Percentiles rank a stretch among this genome's conserved stretches.
Conservation (phyloP, 2,797 vertebrate species). For the Phoebastria nigripes region DNA sequence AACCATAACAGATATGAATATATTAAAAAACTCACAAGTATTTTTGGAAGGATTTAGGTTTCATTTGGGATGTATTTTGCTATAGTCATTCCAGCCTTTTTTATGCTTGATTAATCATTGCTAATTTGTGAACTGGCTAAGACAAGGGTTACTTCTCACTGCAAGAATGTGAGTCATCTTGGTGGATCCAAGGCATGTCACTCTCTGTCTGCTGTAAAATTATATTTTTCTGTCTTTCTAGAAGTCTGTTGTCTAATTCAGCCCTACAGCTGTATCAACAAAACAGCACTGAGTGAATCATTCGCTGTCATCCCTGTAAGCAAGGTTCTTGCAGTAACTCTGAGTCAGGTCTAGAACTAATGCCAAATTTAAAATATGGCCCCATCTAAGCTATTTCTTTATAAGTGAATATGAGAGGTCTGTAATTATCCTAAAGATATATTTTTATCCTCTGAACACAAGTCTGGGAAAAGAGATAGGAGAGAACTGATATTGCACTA, state of each 20-base stretch:
- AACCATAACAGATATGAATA: background rate
- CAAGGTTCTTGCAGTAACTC: slow-evolving; percentile 26
- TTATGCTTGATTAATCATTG: slow-evolving; percentile 1
- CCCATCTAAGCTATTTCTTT: background rate
- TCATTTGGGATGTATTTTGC: background rate
- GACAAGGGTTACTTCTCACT: background rate
- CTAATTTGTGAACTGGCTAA: slow-evolving; percentile 17
- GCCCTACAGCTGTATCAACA: slow-evolving; percentile 57
- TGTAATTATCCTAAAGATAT: background rate
- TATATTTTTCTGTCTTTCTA: slow-evolving; percentile 23
- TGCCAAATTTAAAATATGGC: slow-evolving; percentile 23
- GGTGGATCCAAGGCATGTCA: slow-evolving; percentile 35
- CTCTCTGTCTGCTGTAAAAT: slow-evolving; percentile 32
- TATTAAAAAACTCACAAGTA: background rate
- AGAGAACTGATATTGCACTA: background rate
- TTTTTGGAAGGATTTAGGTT: background rate
- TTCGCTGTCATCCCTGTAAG: background rate
- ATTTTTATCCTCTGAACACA: background rate
- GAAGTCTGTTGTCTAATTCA: slow-evolving; percentile 51
- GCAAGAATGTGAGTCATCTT: slow-evolving; percentile 38
- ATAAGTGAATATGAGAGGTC: background rate
- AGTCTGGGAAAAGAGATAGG: background rate
- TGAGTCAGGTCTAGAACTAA: slow-evolving; percentile 50
- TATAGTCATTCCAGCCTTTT: background rate
- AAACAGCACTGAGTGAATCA: slow-evolving; percentile 42